Evolutionary conservation across 2,797 vertebrate genomes (phyloP), one percentile per base, ranked within the genome.

Genomic region (Semotilus atromaculatus): DNA sequence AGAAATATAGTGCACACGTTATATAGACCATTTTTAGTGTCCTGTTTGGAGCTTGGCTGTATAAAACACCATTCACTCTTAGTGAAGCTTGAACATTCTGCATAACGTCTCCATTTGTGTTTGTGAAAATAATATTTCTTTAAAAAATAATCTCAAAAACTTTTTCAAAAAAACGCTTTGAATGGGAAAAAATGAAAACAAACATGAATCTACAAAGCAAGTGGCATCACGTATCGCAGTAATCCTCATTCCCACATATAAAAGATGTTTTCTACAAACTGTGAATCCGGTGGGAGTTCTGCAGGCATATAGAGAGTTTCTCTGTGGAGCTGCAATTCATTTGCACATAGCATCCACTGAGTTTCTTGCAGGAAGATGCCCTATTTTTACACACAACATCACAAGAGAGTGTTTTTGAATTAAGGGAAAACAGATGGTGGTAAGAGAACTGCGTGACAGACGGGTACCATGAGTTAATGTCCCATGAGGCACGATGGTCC

Each of bases 401-500:
- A 85, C 80, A 31, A 74, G 75, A 78, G 77, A 84, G 81, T 88
- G 70, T 85, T 85, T 86, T 85, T 86, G 73, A 90, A 78, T 85
- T 78, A 85, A 77, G 51, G 81, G 48, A n/a, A 86, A 86, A 82
- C 90, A 90, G 88, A 88, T 90, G 89, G 82, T 76, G 71, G 67
- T 34, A 58, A 70, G 66, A 81, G 70, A 76, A 68, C 79, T n/a
- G 84, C 72, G 51, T 80, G 60, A 62, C 31, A 71, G 79, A 73
- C 31, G 1, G 21, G 48, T 45, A 64, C 77, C 34, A 11, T 18
- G 58, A 75, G 51, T 83, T 73, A 53, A 60, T 83, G 64, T 73
- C 75, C 64, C 70, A 72, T 51, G 64, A 68, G 85, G 14, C 83
- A 40, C 38, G 40, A 8, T 64, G 72, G 66, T 83, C 74, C 79